phyloP scores from a whole-genome alignment of 2,888 invertebrate species.

The Neuroscelio doddi region DNA sequence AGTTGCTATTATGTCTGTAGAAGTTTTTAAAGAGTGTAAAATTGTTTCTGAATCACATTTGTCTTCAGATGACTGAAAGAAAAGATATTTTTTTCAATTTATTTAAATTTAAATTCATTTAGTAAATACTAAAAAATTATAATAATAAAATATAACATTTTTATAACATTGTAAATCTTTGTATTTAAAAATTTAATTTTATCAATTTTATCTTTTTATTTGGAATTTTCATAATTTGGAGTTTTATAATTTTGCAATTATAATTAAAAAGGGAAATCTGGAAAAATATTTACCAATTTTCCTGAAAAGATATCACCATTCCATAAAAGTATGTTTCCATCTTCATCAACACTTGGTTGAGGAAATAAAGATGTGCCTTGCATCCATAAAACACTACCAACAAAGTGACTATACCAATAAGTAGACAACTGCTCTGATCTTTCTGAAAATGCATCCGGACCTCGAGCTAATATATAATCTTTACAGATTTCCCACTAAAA shows the following conservation, averaged over 20 bases:
- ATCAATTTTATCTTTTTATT: too few species aligned
- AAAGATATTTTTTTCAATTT: conserved; percentile 10
- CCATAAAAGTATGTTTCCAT: conserved; percentile 82
- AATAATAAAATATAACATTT: conserved; percentile 4
- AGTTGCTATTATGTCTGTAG: conserved; percentile 69
- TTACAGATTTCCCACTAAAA: conserved; percentile 71
- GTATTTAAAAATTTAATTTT: too few species aligned
- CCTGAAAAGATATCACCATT: conserved; percentile 91
- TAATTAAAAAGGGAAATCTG: too few species aligned
- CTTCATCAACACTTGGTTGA: conserved; percentile 80
- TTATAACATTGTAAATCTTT: too few species aligned
- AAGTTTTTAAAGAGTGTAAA: conserved; percentile 48
- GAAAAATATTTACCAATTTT: conserved; percentile 69
- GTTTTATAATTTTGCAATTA: too few species aligned
- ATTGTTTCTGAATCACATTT: conserved; percentile 52
- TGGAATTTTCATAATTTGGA: too few species aligned
- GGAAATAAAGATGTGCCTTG: conserved; percentile 78
- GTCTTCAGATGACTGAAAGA: conserved; percentile 18
- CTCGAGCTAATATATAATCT: conserved; percentile 74
- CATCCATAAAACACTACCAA: conserved; percentile 84
- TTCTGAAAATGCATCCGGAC: conserved; percentile 73
- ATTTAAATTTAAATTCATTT: too few species aligned
- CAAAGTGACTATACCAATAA: conserved; percentile 63
- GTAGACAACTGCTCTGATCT: conserved; percentile 49
- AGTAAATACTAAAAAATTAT: too few species aligned